Conservation (phyloP, 2,797 vertebrate species). For the Gymnothorax reevesii region DNA sequence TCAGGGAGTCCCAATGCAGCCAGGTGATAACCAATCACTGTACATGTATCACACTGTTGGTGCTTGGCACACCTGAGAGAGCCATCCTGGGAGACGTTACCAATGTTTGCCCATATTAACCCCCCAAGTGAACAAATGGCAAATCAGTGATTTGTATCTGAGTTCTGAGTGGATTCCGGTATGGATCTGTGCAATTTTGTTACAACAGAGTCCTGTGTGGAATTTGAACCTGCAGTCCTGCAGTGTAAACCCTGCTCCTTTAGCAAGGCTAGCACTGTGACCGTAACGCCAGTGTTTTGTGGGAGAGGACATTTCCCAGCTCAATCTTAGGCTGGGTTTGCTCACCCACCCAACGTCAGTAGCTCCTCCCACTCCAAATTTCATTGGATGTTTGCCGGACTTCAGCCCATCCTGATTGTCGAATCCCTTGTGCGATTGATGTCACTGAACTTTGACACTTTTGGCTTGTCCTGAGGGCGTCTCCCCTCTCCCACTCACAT, state of each 20-base stretch:
- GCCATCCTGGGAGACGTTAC: too few species aligned
- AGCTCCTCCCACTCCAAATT: not conserved
- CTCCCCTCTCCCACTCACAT: not conserved
- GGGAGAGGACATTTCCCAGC: not conserved
- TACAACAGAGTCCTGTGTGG: not conserved
- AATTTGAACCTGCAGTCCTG: not conserved
- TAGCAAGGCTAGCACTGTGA: not conserved
- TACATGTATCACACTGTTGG: not conserved
- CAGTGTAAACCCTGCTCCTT: not conserved
- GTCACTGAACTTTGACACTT: not conserved
- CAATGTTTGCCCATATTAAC: too few species aligned
- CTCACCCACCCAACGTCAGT: not conserved
- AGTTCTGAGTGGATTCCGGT: too few species aligned
- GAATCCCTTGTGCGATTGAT: not conserved
- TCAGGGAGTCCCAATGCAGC: conserved; percentile 69
- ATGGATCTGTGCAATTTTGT: too few species aligned
- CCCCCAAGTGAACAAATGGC: too few species aligned
- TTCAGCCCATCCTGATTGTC: not conserved
- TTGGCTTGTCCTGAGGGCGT: not conserved
- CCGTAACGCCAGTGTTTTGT: not conserved
- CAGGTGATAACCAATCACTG: conserved; percentile 53
- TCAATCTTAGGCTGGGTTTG: not conserved
- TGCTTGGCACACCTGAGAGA: too few species aligned
- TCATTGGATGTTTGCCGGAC: not conserved
- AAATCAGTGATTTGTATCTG: too few species aligned